These are phyloP conservation scores for Spodoptera exigua DNA, from an alignment of 2,888 invertebrate genomes.

Conservation along the genomic window DNA sequence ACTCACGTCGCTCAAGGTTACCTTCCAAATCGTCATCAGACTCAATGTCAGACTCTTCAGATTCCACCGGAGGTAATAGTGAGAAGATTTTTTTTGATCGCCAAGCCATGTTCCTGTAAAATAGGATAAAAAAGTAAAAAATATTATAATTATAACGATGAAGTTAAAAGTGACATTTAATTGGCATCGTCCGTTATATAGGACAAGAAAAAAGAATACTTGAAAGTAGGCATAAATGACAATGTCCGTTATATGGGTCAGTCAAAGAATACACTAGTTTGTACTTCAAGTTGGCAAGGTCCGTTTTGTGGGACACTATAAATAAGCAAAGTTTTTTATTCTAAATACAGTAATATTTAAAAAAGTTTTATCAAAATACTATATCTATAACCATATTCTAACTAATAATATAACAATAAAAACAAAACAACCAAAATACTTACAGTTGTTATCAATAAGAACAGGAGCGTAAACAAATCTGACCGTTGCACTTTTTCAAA, in stretches of 20 bases:
- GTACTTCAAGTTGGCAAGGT: conserved; percentile 9
- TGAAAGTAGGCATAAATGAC: conserved; percentile 6
- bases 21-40: conserved; percentile 16
- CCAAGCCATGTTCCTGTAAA: conserved; percentile 11
- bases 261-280: conserved; percentile 13
- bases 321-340: not conserved
- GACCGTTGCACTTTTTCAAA: conserved; percentile 15
- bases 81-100: conserved; percentile 4
- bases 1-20: conserved; percentile 5
- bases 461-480: conserved; percentile 12
- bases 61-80: conserved; percentile 6
- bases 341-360: conserved; percentile 9
- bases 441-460: conserved; percentile 1
- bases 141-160: conserved; percentile 1
- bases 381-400: conserved; percentile 6
- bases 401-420: conserved; percentile 8
- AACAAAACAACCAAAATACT: conserved; percentile 11
- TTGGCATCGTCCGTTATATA: conserved; percentile 12
- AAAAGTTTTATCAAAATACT: conserved; percentile 8
- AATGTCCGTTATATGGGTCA: conserved; percentile 21
- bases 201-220: not conserved
- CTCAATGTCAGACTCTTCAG: conserved; percentile 19
- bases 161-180: conserved; percentile 4
- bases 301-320: conserved; percentile 10
- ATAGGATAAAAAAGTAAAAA: conserved; percentile 9